Evolutionary conservation across 2,888 invertebrate genomes (phyloP), one percentile per base, ranked within the genome.

Genomic region (Carpatolechia fugitivella): DNA sequence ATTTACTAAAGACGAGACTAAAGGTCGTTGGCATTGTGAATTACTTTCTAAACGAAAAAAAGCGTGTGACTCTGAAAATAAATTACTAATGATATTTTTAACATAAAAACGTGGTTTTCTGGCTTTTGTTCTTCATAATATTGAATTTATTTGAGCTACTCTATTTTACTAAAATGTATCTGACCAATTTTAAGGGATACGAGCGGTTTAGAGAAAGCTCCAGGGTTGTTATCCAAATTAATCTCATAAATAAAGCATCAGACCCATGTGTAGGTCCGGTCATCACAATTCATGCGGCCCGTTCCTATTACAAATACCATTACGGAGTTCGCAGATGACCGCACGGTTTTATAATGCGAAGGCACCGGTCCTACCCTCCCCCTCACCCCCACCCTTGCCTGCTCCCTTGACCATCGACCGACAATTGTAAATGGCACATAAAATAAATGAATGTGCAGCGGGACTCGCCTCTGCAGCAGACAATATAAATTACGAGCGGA

Each of bases 381-480:
- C 71, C 75, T 68, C 73, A 72, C 70, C 68, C 60, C 65, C 60
- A 66, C 74, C 74, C 74, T 72, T 72, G 64, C 76, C 78, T 72
- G 78, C 85, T 86, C 90, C 91, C 91, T 91, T 91, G 91, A 90
- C 91, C 91, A 90, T 90, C 90, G 91, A 90, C 90, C 91, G 90
- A 90, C 90, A 90, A 91, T 91, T 91, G 91, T 91, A 91, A 91
- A 91, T 91, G 91, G 91, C 91, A 91, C 90, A 91, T 91, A 91
- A 91, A 91, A 91, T 91, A 91, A 91, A 91, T 90, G 90, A 90
- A 91, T 91, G 91, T 91, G 90, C 91, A 89, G 84, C 84, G 89
- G 86, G 87, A 87, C 88, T 85, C 85, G 89, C 86, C 90, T 90
- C 90, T 91, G 91, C 90, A 90, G 83, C 90, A 91, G 91, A 91